Evolutionary conservation across 2,113 vertebrate species (phyloP).

Genomic region (Emydocephalus ijimae): DNA sequence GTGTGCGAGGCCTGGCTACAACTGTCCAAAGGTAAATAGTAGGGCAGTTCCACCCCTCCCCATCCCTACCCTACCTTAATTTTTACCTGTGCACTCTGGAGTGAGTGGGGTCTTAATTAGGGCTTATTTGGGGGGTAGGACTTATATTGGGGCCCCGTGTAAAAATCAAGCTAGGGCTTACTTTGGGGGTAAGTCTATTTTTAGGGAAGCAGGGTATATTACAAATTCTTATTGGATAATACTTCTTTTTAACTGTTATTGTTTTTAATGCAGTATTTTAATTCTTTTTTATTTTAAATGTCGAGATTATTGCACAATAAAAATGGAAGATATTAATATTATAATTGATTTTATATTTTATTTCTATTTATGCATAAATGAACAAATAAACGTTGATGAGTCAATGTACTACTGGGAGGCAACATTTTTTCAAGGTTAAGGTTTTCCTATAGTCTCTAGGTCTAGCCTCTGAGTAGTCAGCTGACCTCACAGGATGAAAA

Average conservation of each 20-base stretch:
- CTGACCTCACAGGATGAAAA: background rate
- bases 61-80: no score
- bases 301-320: background rate
- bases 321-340: background rate
- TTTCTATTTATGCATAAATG: background rate
- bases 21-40: no score
- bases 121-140: no score
- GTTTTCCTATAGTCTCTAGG: background rate
- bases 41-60: no score
- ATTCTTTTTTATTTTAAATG: background rate
- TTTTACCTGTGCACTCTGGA: no score
- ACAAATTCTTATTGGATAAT: background rate
- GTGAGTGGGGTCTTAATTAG: no score
- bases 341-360: background rate
- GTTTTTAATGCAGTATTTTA: background rate
- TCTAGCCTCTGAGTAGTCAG: background rate
- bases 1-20: no score
- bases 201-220: background rate
- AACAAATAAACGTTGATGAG: background rate
- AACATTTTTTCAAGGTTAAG: background rate
- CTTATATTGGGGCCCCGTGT: no score
- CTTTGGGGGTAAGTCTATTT: no score
- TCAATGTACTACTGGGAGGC: background rate
- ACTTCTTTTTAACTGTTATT: background rate
- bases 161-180: no score